Conservation (phyloP, 2,888 invertebrate genomes). For the Notodonta dromedarius region DNA sequence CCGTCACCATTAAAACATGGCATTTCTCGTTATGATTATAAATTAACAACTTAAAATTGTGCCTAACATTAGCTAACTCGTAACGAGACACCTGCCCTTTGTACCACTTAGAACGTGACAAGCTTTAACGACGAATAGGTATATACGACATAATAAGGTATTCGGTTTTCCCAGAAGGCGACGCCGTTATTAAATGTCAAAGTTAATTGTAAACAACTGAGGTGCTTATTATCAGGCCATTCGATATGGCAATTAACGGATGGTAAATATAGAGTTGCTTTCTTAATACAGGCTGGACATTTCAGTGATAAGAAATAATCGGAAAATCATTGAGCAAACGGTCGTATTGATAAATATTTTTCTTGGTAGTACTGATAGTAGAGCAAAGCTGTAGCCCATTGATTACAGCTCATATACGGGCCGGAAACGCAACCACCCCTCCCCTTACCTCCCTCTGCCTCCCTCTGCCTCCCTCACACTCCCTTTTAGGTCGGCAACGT, state of each 20-base stretch:
- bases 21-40: too few species aligned
- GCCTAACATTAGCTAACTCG: constrained; percentile 8
- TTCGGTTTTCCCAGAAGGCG: constrained; percentile 33
- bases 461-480: too few species aligned
- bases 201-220: background rate
- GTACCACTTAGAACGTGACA: constrained; percentile 30
- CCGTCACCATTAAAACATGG: too few species aligned
- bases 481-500: too few species aligned
- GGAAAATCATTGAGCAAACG: too few species aligned
- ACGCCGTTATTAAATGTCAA: constrained; percentile 23
- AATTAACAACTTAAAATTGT: background rate
- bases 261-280: background rate
- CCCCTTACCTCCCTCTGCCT: too few species aligned
- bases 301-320: too few species aligned
- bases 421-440: too few species aligned
- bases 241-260: background rate
- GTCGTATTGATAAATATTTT: too few species aligned
- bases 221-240: background rate
- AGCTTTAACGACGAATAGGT: constrained; percentile 16
- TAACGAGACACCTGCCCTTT: constrained; percentile 20
- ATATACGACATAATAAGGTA: constrained; percentile 30
- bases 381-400: too few species aligned
- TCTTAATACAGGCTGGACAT: background rate
- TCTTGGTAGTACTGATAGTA: too few species aligned
- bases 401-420: too few species aligned